These are phyloP conservation scores for Pterostichus niger DNA, from an alignment of 2,888 invertebrate species.

Conservation along the genomic window DNA sequence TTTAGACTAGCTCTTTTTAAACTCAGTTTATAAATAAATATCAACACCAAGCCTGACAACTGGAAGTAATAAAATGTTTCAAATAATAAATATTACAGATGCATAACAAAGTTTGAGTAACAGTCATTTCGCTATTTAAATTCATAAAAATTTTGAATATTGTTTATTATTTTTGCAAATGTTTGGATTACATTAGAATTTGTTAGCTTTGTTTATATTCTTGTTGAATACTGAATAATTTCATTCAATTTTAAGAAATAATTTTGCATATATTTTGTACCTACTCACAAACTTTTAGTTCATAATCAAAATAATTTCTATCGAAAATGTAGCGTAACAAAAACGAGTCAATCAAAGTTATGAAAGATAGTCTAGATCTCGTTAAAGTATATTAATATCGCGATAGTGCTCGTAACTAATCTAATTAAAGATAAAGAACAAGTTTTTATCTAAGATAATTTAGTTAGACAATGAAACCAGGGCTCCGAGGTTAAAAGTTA, in stretches of 20 bases:
- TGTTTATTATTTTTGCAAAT: constrained; percentile 40
- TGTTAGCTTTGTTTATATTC: constrained; percentile 45
- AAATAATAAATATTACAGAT: constrained; percentile 8
- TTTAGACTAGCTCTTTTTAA: constrained; percentile 24
- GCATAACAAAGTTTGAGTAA: constrained; percentile 14
- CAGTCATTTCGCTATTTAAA: constrained; percentile 3
- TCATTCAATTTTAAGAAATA: constrained; percentile 44
- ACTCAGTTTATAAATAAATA: constrained; percentile 24
- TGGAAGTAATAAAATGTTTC: constrained; percentile 20
- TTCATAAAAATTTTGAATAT: constrained; percentile 30
- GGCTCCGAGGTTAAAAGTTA: constrained; percentile 30
- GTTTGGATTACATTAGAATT: constrained; percentile 45
- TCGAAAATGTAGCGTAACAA: constrained; percentile 3
- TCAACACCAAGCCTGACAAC: constrained; percentile 29
- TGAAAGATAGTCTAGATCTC: neutral
- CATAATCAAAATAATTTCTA: neutral
- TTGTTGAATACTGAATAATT: constrained; percentile 33
- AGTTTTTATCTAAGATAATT: constrained; percentile 37
- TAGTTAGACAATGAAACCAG: constrained; percentile 29
- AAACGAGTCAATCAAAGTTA: constrained; percentile 1
- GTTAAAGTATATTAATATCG: constrained; percentile 43
- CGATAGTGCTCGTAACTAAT: constrained; percentile 32
- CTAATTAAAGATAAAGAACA: constrained; percentile 31
- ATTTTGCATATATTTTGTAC: constrained; percentile 37
- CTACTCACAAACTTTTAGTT: neutral